Conservation (phyloP, 2,888 invertebrate species). For the Pegoplata infirma region DNA sequence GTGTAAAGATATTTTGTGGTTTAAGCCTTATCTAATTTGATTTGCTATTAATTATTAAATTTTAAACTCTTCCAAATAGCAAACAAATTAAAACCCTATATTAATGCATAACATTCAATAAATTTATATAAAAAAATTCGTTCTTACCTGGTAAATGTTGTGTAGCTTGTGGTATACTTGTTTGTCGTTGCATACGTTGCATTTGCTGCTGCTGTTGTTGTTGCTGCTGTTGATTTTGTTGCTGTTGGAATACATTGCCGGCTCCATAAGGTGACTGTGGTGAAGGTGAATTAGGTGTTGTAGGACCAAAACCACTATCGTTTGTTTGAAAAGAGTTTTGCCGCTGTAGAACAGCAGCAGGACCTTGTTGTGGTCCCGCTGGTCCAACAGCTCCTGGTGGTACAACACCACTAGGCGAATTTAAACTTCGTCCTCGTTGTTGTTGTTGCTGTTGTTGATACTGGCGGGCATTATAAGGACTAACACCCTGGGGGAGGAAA, state of each 20-base stretch:
- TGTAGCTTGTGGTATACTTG: conserved; percentile 77
- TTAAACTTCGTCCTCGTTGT: conserved; percentile 74
- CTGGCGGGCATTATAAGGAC: conserved; percentile 74
- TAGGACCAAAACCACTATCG: conserved; percentile 66
- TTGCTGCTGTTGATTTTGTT: conserved; percentile 69
- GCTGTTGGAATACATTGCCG: conserved; percentile 73
- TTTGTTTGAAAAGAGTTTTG: conserved; percentile 76
- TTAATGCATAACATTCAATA: no score
- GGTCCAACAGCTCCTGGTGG: conserved; percentile 63
- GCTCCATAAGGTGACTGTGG: conserved; percentile 74
- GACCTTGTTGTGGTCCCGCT: conserved; percentile 51
- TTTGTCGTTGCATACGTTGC: conserved; percentile 77
- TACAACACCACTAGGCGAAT: conserved; percentile 75
- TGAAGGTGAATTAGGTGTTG: conserved; percentile 69
- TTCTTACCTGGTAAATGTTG: conserved; percentile 78
- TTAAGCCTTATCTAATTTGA: no score
- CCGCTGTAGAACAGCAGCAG: conserved; percentile 69
- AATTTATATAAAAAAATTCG: no score
- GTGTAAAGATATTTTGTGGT: no score
- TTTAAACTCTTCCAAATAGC: no score
- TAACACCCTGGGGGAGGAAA: conserved; percentile 69
- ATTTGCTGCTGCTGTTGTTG: conserved; percentile 68
- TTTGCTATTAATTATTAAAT: no score
- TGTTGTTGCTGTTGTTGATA: conserved; percentile 73
- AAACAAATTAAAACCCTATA: no score